These are phyloP conservation scores for Uropsilus gracilis DNA, from an alignment of 2,113 vertebrate genomes.

Conservation along the genomic window DNA sequence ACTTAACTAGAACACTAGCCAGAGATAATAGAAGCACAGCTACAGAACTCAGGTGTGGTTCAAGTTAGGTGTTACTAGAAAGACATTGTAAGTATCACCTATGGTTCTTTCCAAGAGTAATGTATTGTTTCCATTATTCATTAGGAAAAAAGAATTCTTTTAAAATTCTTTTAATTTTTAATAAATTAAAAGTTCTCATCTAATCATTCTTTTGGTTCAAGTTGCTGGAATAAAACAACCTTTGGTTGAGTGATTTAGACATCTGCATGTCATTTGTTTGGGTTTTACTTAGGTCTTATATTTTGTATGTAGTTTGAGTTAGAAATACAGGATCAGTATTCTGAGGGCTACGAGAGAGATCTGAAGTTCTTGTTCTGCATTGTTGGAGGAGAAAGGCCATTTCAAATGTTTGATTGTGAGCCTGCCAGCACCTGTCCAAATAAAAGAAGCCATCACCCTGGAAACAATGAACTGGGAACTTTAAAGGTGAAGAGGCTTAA, in stretches of 20 bases:
- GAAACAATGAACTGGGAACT: not conserved
- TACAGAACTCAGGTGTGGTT: not conserved
- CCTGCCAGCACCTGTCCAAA: not conserved
- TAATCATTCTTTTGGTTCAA: not conserved
- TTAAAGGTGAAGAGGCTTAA: not conserved
- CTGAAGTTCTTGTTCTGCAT: not conserved
- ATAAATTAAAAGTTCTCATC: not conserved
- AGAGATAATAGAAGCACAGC: not conserved
- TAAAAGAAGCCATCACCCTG: not conserved
- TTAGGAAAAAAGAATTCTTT: not conserved
- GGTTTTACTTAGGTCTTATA: not conserved
- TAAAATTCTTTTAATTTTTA: too few relatives aligned
- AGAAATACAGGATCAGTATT: constrained; percentile 16
- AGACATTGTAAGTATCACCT: not conserved
- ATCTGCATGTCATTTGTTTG: constrained; percentile 5
- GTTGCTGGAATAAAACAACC: constrained; percentile 17
- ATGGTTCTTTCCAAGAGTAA: not conserved
- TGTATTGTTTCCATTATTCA: not conserved
- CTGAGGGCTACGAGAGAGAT: not conserved
- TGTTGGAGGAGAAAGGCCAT: not conserved
- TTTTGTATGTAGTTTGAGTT: not conserved
- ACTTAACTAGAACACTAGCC: constrained; percentile 21
- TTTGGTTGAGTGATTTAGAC: not conserved
- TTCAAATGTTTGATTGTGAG: not conserved
- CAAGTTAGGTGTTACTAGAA: not conserved